Evolutionary conservation across 2,797 vertebrate genomes (phyloP), one percentile per base, ranked within the genome.

Genomic region (Chaenodraco wilsoni): DNA sequence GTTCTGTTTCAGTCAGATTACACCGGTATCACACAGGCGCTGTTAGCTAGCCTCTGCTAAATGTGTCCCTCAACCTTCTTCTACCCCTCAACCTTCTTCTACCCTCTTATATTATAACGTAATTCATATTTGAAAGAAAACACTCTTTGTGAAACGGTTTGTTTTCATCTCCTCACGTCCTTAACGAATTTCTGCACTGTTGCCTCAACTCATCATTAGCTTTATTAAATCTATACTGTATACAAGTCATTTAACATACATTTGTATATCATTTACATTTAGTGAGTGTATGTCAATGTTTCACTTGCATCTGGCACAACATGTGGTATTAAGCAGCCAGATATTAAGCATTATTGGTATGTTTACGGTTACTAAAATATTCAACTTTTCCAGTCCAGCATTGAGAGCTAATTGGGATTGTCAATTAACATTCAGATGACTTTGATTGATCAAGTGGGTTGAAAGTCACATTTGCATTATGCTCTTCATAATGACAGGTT

Each of bases 31-130:
- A 19, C 14, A 10, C 54, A 50, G 41, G 31, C 50, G 19, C 11
- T 62, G 45, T 3, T 48, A 64, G 71, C 78, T 65, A 19, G 1
- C 33, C 7, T 37, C 57, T 56, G 54, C 46, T 77, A 69, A 56
- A 70, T 48, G 3, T 58, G 27, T 67, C 9, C 16, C 14, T 45
- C 46, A 44, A 51, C 44, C 2, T 43, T 60, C 14, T 44, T 49
- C 9, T 63, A 4, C 11, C 44, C 12, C 14, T 45, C 46, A 44
- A 51, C 44, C 2, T 43, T 60, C 14, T 44, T 49, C 9, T 63
- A 4, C 11, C 44, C 12, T 61, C 23, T 44, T 41, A 43, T 70
- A 3, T 43, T 62, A 3, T 2, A 40, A 2, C 48, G 58, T 31
- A 0, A 4, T 41, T n/a, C 9, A 19, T 52, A 19, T 15, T 33